Conservation (phyloP, 2,797 vertebrate species). For the Ceyx erithaca region DNA sequence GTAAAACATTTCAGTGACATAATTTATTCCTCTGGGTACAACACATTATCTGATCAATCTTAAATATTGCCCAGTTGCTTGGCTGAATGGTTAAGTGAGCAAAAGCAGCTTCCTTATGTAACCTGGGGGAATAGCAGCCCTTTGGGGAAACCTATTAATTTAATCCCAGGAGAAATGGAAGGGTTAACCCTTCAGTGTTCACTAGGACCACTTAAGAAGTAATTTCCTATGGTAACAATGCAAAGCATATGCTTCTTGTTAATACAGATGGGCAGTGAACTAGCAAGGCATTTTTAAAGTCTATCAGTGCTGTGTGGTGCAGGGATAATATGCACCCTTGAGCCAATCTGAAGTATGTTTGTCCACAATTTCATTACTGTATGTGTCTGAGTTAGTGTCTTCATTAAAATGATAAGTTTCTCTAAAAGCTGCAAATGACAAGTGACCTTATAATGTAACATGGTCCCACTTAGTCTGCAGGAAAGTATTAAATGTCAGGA, state of each 20-base stretch:
- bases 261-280: background rate
- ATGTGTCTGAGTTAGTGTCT: conserved; percentile 61
- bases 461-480: conserved; percentile 63
- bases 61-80: background rate
- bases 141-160: background rate
- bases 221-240: conserved; percentile 5
- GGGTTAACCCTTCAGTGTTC: conserved; percentile 18
- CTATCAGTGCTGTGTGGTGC: background rate
- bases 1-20: background rate
- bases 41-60: fast-evolving
- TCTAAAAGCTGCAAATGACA: conserved; percentile 71
- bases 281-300: background rate
- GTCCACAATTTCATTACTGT: conserved; percentile 47
- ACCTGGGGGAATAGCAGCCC: background rate
- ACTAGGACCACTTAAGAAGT: background rate
- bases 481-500: conserved; percentile 78
- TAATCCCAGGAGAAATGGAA: background rate
- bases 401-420: conserved; percentile 77
- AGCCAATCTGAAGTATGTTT: conserved; percentile 24
- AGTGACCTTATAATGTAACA: conserved; percentile 76
- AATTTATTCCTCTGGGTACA: background rate
- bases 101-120: background rate
- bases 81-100: background rate
- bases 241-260: background rate
- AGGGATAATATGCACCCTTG: background rate